Conservation (phyloP, 2,113 vertebrate species). For the Ictidomys tridecemlineatus region DNA sequence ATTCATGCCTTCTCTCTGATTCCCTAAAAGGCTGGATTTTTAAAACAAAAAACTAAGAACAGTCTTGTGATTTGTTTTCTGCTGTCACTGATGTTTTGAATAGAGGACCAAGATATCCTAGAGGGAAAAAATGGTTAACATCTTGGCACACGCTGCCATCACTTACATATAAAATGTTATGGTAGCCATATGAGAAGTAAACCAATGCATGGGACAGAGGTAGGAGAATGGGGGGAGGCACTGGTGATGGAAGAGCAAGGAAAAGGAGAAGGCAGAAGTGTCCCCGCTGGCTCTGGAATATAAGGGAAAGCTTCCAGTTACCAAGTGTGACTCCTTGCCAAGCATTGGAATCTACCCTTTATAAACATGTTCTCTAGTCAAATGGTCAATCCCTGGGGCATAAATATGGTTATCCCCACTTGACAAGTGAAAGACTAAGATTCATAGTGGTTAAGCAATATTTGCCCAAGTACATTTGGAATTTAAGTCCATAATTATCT, state of each 20-base stretch:
- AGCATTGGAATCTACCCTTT: not conserved
- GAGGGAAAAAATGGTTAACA: not conserved
- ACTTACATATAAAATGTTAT: not conserved
- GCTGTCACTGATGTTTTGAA: not conserved
- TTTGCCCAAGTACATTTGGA: not conserved
- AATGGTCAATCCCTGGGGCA: not conserved
- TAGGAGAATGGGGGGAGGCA: not conserved
- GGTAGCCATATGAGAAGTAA: not conserved
- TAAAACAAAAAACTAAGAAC: not conserved
- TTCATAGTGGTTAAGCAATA: not conserved
- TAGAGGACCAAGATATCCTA: not conserved
- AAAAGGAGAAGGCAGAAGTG: not conserved
- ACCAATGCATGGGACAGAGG: not conserved
- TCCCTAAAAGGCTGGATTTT: not conserved
- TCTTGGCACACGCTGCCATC: not conserved
- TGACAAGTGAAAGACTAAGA: slow-evolving; percentile 3
- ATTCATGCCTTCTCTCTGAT: not conserved
- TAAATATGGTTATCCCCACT: slow-evolving; percentile 30
- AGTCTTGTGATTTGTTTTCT: not conserved
- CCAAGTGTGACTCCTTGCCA: not conserved
- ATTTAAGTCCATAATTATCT: slow-evolving; percentile 33
- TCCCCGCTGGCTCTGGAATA: not conserved
- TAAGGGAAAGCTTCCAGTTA: not conserved
- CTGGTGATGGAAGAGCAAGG: not conserved
- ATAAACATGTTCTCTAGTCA: not conserved